Evolutionary conservation across 2,797 vertebrate species (phyloP).

Genomic region (Acridotheres tristis): DNA sequence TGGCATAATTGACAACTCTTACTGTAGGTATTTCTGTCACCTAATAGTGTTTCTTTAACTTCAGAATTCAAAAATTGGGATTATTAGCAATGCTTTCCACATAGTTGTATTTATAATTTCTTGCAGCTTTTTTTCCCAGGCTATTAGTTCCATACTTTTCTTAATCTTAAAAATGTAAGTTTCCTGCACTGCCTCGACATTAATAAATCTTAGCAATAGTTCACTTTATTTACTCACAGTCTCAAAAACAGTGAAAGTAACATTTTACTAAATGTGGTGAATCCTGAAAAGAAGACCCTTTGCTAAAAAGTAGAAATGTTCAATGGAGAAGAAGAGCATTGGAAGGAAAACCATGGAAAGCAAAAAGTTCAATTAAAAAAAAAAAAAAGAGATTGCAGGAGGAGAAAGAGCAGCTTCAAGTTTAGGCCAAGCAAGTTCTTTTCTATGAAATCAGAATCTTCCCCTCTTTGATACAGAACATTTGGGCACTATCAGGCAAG

Average conservation of each 20-base stretch:
- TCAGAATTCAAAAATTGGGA: slow-evolving; percentile 4
- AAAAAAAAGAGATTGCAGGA: background rate
- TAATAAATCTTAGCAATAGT: background rate
- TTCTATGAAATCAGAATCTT: background rate
- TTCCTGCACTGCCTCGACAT: background rate
- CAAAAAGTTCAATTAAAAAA: background rate
- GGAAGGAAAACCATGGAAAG: background rate
- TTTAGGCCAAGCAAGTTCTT: background rate
- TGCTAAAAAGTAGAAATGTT: background rate
- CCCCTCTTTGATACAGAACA: background rate
- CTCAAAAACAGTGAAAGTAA: background rate
- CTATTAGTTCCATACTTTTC: background rate
- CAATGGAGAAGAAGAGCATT: background rate
- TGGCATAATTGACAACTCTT: slow-evolving; percentile 23
- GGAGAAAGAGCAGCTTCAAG: background rate
- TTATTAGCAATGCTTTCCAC: background rate
- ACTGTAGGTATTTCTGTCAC: slow-evolving; percentile 1
- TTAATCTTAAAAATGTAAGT: background rate
- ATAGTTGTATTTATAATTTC: background rate
- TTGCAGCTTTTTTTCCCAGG: background rate
- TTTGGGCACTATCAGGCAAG: background rate
- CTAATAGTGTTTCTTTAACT: background rate
- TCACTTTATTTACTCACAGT: background rate
- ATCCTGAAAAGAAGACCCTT: background rate
- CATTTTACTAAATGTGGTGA: background rate